Conservation (phyloP, 2,888 invertebrate species). For the Argyresthia albistria region DNA sequence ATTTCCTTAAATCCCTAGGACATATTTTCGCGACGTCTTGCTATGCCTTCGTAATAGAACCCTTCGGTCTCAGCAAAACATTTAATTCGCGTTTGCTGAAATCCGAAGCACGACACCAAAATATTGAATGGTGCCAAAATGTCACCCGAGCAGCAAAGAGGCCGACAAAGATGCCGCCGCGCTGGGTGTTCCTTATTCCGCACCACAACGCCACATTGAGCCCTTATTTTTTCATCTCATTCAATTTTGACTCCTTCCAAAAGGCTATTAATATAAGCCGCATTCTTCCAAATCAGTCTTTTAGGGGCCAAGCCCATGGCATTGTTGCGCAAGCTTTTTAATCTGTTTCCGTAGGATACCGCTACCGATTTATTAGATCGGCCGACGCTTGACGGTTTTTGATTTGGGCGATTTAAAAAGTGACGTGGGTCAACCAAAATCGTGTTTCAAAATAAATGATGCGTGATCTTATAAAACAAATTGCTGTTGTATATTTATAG, state of each 20-base stretch:
- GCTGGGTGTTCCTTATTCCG: slow-evolving; percentile 64
- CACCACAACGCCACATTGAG: slow-evolving; percentile 37
- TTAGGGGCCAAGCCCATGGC: slow-evolving; percentile 49
- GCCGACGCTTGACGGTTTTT: slow-evolving; percentile 41
- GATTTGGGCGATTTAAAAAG: slow-evolving; percentile 60
- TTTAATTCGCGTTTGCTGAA: slow-evolving; percentile 21
- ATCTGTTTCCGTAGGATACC: slow-evolving; percentile 70
- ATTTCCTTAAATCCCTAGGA: too few relatives aligned
- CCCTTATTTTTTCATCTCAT: slow-evolving; percentile 69
- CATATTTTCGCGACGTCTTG: too few relatives aligned
- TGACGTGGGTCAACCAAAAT: slow-evolving; percentile 65
- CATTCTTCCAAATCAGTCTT: slow-evolving; percentile 64
- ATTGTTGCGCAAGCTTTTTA: slow-evolving; percentile 64
- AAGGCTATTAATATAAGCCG: slow-evolving; percentile 71
- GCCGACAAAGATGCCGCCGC: slow-evolving; percentile 65
- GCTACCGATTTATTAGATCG: slow-evolving; percentile 67
- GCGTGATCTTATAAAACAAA: slow-evolving; percentile 38
- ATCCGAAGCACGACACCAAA: slow-evolving; percentile 66
- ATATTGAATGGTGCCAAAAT: slow-evolving; percentile 72
- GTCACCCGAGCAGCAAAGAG: slow-evolving; percentile 62
- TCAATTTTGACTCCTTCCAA: slow-evolving; percentile 73
- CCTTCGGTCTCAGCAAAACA: too few relatives aligned
- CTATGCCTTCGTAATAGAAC: too few relatives aligned
- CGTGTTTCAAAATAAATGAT: slow-evolving; percentile 48
- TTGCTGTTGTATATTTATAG: too few relatives aligned